These are phyloP conservation scores for Channa maculata DNA, from an alignment of 2,113 vertebrate species.

Conservation along the genomic window DNA sequence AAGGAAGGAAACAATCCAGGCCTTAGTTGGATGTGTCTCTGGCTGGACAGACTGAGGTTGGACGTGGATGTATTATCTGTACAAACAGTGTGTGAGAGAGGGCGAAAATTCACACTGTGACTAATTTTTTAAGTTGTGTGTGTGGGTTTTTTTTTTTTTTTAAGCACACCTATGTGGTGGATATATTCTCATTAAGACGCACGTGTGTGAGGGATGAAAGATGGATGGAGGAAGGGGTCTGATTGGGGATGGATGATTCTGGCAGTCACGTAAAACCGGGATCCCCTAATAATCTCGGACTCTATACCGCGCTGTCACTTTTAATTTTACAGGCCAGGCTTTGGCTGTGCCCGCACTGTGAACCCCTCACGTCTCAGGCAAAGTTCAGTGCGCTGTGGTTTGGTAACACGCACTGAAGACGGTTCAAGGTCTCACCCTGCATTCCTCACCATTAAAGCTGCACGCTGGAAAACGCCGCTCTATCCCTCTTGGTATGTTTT, in stretches of 20 bases:
- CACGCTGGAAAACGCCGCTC: constrained; percentile 1
- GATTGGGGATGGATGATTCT: constrained; percentile 35
- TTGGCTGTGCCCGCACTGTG: background rate
- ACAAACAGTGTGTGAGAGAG: background rate
- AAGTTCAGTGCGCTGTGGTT: constrained; percentile 30
- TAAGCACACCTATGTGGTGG: background rate
- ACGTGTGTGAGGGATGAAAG: background rate
- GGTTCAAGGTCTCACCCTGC: constrained; percentile 20
- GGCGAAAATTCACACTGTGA: background rate
- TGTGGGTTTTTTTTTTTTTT: background rate
- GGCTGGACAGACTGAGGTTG: constrained; percentile 15
- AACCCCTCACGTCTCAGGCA: background rate
- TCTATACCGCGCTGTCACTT: constrained; percentile 39
- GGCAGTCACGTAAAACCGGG: background rate
- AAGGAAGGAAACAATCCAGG: constrained; percentile 75
- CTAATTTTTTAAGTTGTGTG: background rate
- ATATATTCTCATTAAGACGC: background rate
- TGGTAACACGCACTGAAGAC: background rate
- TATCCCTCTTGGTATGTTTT: constrained; percentile 11
- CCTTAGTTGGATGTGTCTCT: constrained; percentile 39
- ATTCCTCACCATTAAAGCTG: constrained; percentile 22
- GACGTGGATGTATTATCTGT: background rate
- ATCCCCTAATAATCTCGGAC: constrained; percentile 33
- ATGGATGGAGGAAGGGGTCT: background rate
- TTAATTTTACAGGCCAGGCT: constrained; percentile 8